Evolutionary conservation across 2,113 vertebrate genomes (phyloP), one percentile per base, ranked within the genome.

Genomic region (Syngnathus typhle): DNA sequence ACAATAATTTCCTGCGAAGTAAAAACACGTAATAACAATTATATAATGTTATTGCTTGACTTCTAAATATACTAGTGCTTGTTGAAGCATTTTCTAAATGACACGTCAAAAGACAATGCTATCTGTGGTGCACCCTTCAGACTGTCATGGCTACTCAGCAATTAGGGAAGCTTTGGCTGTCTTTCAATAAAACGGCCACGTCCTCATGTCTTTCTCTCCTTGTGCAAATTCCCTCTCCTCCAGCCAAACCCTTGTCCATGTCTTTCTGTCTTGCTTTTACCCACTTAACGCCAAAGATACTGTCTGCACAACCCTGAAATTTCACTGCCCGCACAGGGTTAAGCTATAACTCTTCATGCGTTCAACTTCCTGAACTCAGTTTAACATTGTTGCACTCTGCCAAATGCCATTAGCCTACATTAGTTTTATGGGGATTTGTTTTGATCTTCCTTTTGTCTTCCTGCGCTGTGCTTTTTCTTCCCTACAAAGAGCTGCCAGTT

Each of bases 121-220:
- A 60, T 76, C 63, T 70, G 44, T 51, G 74, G 74, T 70, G 67
- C 46, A 87, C 85, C 74, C 78, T 83, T 85, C 84, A 84, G 82
- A 65, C 71, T 49, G 65, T 51, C 39, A 12, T 46, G 63, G 71
- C 79, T 71, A 72, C 61, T 81, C 82, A 74, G 74, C 72, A 79
- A 79, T 80, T 65, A 74, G 59, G 74, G 82, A 70, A 78, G 70
- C 54, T 81, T 78, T 84, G 82, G 80, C 77, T 71, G 68, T 58
- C 68, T 64, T 72, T 85, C 71, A 79, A 69, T n/a, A 6, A 63
- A 64, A 46, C 37, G 9, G 18, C 70, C 55, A 52, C 71, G 64
- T 75, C 73, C 56, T 78, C 64, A 44, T 76, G 65, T 68, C 21
- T 56, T 39, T 49, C 74, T 83, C 67, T 64, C 32, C 54, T 69